These are phyloP conservation scores for Andricus grossulariae DNA, from an alignment of 1,140 invertebrate genomes.

Conservation along the genomic window DNA sequence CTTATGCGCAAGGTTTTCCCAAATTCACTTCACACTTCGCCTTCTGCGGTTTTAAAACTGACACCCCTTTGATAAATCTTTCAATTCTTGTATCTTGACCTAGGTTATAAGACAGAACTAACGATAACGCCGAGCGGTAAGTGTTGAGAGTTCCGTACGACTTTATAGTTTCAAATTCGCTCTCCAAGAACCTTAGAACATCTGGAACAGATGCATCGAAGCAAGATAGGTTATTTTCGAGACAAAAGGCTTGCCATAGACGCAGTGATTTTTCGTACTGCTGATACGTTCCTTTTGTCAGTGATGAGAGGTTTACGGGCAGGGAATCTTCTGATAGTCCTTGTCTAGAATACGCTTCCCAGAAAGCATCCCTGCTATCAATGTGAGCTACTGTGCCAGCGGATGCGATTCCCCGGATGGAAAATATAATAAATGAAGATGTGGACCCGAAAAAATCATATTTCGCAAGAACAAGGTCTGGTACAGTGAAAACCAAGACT, in stretches of 20 bases:
- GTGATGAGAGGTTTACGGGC: background rate
- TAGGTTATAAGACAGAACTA: background rate
- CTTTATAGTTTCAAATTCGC: background rate
- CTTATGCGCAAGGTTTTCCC: no score
- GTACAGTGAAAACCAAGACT: conserved; percentile 42
- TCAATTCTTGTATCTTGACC: background rate
- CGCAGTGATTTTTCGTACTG: no score
- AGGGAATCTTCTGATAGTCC: no score
- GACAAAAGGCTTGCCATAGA: conserved; percentile 15
- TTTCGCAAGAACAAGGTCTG: conserved; percentile 37
- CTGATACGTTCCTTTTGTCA: background rate
- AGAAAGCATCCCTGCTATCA: background rate
- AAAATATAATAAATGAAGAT: background rate
- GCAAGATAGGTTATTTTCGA: background rate
- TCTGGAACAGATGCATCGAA: no score
- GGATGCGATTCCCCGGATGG: background rate
- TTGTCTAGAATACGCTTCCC: no score
- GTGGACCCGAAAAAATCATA: conserved; percentile 35
- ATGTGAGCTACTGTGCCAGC: background rate
- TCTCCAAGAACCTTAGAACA: no score
- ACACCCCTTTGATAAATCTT: background rate
- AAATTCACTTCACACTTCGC: no score
- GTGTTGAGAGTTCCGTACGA: background rate
- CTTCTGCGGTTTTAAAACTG: background rate
- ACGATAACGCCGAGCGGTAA: background rate